Conservation (phyloP, 2,113 vertebrate genomes). For the Climacteris rufus region DNA sequence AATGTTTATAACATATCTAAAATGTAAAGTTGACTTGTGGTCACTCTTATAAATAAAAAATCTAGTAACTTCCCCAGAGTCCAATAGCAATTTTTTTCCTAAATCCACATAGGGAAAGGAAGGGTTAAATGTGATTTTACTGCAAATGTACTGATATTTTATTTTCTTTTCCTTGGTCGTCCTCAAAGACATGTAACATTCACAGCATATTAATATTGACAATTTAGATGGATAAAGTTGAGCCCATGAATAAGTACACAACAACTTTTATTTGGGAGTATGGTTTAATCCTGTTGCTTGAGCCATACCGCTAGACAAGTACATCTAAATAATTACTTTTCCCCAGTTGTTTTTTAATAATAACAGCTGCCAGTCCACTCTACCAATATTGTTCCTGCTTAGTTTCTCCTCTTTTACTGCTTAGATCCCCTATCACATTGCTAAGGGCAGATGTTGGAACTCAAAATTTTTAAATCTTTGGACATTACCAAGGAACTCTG, state of each 20-base stretch:
- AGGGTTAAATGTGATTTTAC: neutral
- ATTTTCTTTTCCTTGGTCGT: neutral
- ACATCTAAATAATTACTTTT: neutral
- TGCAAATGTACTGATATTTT: neutral
- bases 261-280: neutral
- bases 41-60: neutral
- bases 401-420: neutral
- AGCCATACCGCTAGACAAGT: neutral
- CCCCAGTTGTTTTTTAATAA: neutral
- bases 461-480: neutral
- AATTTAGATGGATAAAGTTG: neutral
- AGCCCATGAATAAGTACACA: neutral
- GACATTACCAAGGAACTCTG: neutral
- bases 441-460: neutral
- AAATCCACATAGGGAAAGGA: neutral
- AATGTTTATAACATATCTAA: neutral
- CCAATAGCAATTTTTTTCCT: neutral
- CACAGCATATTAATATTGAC: neutral
- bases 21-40: neutral
- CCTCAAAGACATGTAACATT: neutral
- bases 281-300: neutral
- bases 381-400: neutral
- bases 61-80: neutral
- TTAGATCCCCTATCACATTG: neutral
- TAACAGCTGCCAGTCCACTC: neutral